phyloP scores from a whole-genome alignment of 2,797 vertebrate species.

The Muscicapa comitata region DNA sequence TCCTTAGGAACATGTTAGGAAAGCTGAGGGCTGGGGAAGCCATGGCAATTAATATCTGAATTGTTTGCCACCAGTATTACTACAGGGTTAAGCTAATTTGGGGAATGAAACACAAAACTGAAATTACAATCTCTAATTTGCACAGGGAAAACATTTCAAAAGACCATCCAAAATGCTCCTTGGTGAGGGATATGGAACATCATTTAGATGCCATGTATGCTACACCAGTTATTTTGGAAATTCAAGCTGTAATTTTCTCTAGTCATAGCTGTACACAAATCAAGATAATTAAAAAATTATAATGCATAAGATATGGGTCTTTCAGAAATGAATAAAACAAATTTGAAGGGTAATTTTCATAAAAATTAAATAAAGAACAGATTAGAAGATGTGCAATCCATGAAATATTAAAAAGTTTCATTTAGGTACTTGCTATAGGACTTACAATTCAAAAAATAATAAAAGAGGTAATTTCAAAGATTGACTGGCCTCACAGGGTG shows the following conservation, averaged over 20 bases:
- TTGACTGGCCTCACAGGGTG: not conserved
- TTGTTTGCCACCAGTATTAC: not conserved
- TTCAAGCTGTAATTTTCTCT: not conserved
- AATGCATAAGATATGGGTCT: not conserved
- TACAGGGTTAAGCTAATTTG: not conserved
- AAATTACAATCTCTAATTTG: not conserved
- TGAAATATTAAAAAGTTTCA: slow-evolving; percentile 47
- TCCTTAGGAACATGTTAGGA: not conserved
- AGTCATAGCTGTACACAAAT: slow-evolving; percentile 10
- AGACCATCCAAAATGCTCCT: not conserved
- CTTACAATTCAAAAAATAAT: not conserved
- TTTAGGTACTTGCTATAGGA: slow-evolving; percentile 4
- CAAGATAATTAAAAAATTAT: slow-evolving; percentile 47
- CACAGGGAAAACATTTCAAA: not conserved
- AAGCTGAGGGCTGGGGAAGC: not conserved
- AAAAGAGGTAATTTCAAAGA: not conserved
- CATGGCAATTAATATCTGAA: not conserved
- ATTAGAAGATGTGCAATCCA: not conserved
- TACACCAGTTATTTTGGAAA: not conserved
- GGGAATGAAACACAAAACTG: not conserved
- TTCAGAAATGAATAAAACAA: slow-evolving; percentile 22
- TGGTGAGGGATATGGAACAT: not conserved
- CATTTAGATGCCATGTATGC: not conserved
- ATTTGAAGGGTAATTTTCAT: slow-evolving; percentile 55
- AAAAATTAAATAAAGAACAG: slow-evolving; percentile 43